These are phyloP conservation scores for Fissipunctia ypsillon DNA, from an alignment of 2,888 invertebrate species.

Conservation along the genomic window DNA sequence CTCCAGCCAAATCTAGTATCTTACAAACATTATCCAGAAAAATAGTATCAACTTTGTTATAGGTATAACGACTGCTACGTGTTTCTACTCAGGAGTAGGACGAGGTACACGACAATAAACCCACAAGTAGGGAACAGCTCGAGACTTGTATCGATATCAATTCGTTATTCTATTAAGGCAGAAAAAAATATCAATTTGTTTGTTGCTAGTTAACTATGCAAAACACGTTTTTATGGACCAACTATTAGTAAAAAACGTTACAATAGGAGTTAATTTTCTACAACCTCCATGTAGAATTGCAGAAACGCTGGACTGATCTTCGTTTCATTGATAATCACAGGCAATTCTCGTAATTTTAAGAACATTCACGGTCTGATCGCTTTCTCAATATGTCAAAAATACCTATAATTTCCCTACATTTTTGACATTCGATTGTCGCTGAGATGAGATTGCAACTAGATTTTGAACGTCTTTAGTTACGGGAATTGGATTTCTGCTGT, in stretches of 20 bases:
- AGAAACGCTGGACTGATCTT: slow-evolving; percentile 23
- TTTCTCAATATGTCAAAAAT: too few species aligned
- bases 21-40: background rate
- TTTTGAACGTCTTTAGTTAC: too few species aligned
- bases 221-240: slow-evolving; percentile 42
- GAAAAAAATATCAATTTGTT: slow-evolving; percentile 28
- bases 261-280: slow-evolving; percentile 29
- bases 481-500: too few species aligned
- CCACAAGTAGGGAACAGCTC: slow-evolving; percentile 1
- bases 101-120: background rate
- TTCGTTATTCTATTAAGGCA: slow-evolving; percentile 5
- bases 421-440: too few species aligned
- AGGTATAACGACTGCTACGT: background rate
- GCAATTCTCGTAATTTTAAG: too few species aligned
- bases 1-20: background rate
- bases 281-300: slow-evolving; percentile 9
- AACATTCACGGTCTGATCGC: too few species aligned
- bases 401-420: too few species aligned
- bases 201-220: slow-evolving; percentile 35
- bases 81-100: background rate
- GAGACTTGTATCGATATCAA: slow-evolving; percentile 15
- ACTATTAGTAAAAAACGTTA: slow-evolving; percentile 18
- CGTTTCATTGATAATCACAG: too few species aligned
- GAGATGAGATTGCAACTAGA: too few species aligned
- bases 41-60: background rate